Percentiles rank a stretch among this genome's conserved stretches.
phyloP scores from a whole-genome alignment of 2,888 invertebrate genomes.

The Belgica antarctica region DNA sequence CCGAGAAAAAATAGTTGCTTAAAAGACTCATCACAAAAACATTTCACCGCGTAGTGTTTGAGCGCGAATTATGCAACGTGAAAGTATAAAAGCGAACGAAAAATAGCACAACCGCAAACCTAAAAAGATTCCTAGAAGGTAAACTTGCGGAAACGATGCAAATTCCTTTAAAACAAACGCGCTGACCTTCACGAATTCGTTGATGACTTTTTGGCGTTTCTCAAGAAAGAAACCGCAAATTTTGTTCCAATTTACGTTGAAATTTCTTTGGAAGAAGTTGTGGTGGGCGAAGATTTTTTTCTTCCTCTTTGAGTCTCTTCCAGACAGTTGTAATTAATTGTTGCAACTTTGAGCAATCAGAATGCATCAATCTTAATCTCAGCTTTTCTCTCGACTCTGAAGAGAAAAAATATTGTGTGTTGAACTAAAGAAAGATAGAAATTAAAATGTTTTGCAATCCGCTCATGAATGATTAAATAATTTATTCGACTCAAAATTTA shows the following conservation, averaged over 20 bases:
- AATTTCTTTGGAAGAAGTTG: too few species aligned
- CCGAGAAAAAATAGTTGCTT: too few species aligned
- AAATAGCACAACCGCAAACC: slow-evolving; percentile 11
- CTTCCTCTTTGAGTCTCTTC: too few species aligned
- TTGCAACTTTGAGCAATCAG: not conserved
- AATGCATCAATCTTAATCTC: not conserved
- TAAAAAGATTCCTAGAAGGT: slow-evolving; percentile 33
- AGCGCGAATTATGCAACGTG: not conserved
- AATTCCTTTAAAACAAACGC: not conserved
- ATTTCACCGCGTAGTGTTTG: not conserved
- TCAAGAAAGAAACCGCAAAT: not conserved
- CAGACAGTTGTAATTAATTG: not conserved
- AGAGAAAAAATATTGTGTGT: not conserved
- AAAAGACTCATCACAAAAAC: not conserved
- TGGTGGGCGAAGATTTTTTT: too few species aligned
- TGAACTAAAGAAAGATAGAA: too few species aligned
- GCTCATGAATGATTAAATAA: slow-evolving; percentile 13
- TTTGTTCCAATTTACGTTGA: not conserved
- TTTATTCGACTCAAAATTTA: not conserved
- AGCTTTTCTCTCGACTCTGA: not conserved
- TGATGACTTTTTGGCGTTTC: too few species aligned
- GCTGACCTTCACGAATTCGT: not conserved
- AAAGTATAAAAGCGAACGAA: not conserved
- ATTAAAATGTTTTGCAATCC: slow-evolving; percentile 4
- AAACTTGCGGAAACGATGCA: slow-evolving; percentile 31